Percentiles rank a stretch among this genome's conserved stretches.
Conservation (phyloP, 2,888 invertebrate species). For the Hemithea aestivaria region DNA sequence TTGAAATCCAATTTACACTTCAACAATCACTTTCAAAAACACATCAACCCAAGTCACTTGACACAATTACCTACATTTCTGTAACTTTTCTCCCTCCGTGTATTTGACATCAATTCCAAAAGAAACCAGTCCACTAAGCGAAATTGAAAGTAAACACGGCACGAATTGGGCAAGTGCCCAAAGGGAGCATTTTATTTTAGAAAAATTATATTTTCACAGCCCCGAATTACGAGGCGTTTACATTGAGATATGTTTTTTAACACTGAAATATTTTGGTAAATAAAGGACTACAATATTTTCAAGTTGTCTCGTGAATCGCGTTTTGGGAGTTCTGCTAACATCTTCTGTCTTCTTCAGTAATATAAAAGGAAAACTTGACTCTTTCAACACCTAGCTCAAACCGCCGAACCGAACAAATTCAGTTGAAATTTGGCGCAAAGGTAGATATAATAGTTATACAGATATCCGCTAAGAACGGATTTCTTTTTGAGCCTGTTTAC, state of each 20-base stretch:
- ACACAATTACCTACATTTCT: conserved; percentile 13
- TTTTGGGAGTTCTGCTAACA: no score
- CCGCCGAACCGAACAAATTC: no score
- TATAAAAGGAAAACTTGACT: no score
- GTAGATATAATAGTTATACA: no score
- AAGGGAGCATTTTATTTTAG: conserved; percentile 1
- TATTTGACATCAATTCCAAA: conserved; percentile 14
- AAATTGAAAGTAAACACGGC: conserved; percentile 17
- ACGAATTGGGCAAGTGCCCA: conserved; percentile 2
- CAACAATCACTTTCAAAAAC: background rate
- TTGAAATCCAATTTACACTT: no score
- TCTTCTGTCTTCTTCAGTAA: no score
- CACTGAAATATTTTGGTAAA: background rate
- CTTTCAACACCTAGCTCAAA: no score
- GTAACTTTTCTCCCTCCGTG: conserved; percentile 1
- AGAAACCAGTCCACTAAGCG: conserved; percentile 13
- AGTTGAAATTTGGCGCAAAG: no score
- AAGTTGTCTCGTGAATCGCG: no score
- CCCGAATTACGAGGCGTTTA: conserved; percentile 4
- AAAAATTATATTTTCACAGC: conserved; percentile 3
- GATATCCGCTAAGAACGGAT: no score
- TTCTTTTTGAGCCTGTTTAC: no score
- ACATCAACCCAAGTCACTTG: conserved; percentile 5
- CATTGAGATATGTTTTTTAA: background rate
- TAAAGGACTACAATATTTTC: no score